Evolutionary conservation across 2,797 vertebrate species (phyloP).

Genomic region (Todus mexicanus): DNA sequence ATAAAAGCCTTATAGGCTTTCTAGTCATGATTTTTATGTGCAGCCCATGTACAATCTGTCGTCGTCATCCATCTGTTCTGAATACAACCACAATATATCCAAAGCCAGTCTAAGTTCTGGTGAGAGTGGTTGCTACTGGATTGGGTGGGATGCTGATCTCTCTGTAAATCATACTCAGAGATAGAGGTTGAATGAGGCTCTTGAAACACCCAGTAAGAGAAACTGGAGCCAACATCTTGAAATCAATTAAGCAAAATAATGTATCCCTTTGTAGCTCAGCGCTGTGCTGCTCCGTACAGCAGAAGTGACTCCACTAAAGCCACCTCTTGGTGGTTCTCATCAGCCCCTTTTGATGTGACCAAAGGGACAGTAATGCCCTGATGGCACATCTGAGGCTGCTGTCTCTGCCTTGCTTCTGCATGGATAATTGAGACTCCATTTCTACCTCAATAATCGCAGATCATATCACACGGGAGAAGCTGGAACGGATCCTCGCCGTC

Average conservation of each 20-base stretch:
- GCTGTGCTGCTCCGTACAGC: background rate
- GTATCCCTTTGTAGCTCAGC: background rate
- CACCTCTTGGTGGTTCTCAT: background rate
- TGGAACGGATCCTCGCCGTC: conserved; percentile 87
- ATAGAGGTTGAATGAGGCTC: background rate
- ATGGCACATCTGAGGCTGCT: background rate
- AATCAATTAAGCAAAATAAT: background rate
- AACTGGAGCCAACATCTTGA: background rate
- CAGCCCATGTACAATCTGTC: background rate
- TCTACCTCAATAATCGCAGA: conserved; percentile 68
- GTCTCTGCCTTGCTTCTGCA: background rate
- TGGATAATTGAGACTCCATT: background rate
- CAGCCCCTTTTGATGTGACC: background rate
- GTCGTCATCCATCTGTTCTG: accelerated
- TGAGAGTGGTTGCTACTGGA: background rate
- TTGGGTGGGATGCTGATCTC: background rate
- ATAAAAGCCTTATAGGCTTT: background rate
- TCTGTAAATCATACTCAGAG: background rate
- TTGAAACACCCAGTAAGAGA: background rate
- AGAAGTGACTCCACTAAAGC: background rate
- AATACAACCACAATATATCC: background rate
- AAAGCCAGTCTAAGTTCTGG: background rate
- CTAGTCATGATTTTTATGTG: background rate
- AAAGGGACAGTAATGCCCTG: background rate
- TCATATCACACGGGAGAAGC: conserved; percentile 88